These are phyloP conservation scores for Lissonota sp. DNA, from an alignment of 2,888 invertebrate species.

Conservation along the genomic window DNA sequence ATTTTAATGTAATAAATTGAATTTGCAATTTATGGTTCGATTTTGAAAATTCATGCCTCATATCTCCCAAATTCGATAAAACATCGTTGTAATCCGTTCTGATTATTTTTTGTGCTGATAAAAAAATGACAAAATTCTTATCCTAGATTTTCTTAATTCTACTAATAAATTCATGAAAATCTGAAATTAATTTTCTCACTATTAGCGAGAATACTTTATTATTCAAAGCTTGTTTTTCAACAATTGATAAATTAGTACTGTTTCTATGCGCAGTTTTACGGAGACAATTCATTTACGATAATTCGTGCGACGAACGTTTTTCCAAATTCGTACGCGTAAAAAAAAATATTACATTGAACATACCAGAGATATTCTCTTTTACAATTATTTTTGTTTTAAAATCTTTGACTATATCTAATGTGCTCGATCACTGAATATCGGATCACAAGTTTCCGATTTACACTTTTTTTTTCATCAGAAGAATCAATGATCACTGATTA, in stretches of 20 bases:
- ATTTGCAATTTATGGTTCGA: slow-evolving; percentile 18
- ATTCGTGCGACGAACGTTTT: slow-evolving; percentile 66
- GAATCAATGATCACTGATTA: not conserved
- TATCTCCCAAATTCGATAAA: too few species aligned
- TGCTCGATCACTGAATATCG: slow-evolving; percentile 14
- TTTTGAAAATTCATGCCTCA: too few species aligned
- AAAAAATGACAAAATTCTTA: too few species aligned
- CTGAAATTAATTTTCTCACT: not conserved
- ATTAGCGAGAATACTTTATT: slow-evolving; percentile 67
- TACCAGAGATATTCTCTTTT: not conserved
- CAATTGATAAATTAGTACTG: slow-evolving; percentile 66
- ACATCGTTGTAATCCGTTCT: too few species aligned
- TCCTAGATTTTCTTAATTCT: too few species aligned
- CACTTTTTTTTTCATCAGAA: too few species aligned
- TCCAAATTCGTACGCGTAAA: slow-evolving; percentile 69
- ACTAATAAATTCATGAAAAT: too few species aligned
- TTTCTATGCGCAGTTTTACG: slow-evolving; percentile 59
- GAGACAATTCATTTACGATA: slow-evolving; percentile 47
- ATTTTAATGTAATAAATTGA: slow-evolving; percentile 30
- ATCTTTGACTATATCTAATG: not conserved
- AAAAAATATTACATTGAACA: slow-evolving; percentile 56
- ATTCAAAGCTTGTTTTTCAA: slow-evolving; percentile 61
- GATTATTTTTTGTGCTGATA: too few species aligned
- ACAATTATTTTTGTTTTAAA: too few species aligned
- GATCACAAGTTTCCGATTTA: slow-evolving; percentile 4